phyloP scores from a whole-genome alignment of 2,113 vertebrate genomes.

The Coryphaenoides rupestris region DNA sequence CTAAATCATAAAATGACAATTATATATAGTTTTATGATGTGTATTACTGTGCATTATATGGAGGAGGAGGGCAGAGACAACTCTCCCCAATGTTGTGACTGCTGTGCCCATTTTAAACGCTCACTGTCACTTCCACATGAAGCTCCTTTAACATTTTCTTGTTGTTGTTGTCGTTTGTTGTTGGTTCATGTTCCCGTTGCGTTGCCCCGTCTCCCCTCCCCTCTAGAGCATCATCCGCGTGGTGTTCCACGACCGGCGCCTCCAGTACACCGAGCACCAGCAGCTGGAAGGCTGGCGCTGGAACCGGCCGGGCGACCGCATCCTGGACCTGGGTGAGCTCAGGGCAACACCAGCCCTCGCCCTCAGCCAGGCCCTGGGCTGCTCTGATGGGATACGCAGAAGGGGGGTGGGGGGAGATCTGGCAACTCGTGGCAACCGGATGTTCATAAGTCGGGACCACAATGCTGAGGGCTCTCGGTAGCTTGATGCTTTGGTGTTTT shows the following conservation, averaged over 20 bases:
- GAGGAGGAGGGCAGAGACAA: too few species aligned
- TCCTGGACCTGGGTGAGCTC: constrained; percentile 88
- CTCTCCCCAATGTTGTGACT: too few species aligned
- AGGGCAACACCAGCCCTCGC: neutral
- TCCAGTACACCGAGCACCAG: constrained; percentile 97
- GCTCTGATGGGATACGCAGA: neutral
- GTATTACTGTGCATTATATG: too few species aligned
- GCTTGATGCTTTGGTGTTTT: neutral
- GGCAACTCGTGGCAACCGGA: neutral
- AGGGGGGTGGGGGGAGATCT: too few species aligned
- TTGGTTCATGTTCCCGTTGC: neutral
- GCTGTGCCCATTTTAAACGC: too few species aligned
- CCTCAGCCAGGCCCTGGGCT: neutral
- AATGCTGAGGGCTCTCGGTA: neutral
- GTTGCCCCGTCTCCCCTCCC: neutral
- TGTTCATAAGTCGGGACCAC: neutral
- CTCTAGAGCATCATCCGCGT: constrained; percentile 93
- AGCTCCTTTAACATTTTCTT: too few species aligned
- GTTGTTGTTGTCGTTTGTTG: neutral
- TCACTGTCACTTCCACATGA: too few species aligned
- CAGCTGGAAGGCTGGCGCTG: constrained; percentile 97
- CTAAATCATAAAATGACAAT: too few species aligned
- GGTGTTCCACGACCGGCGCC: constrained; percentile 92
- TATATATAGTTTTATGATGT: too few species aligned
- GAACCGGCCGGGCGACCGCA: constrained; percentile 94